These are phyloP conservation scores for Sinocyclocheilus grahami DNA, from an alignment of 2,113 vertebrate species.

Conservation along the genomic window DNA sequence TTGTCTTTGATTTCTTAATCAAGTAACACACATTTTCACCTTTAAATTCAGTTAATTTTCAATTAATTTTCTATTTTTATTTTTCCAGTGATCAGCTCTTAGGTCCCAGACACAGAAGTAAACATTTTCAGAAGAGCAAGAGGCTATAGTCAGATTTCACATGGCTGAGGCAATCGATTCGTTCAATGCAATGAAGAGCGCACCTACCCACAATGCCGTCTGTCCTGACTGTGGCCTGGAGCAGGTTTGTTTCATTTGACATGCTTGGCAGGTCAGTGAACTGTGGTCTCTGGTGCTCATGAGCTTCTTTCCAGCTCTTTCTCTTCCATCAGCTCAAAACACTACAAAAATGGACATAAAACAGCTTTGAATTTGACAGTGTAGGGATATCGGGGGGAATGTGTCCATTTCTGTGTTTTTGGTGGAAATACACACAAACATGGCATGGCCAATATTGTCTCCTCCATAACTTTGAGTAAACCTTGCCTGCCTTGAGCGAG, in stretches of 20 bases:
- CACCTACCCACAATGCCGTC: not conserved
- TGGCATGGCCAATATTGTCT: not conserved
- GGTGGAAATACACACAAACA: not conserved
- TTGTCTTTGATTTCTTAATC: not conserved
- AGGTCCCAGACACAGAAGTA: not conserved
- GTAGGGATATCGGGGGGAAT: not conserved
- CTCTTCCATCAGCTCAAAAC: not conserved
- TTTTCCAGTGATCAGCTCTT: not conserved
- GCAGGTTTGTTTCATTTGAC: conserved; percentile 16
- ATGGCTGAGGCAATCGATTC: not conserved
- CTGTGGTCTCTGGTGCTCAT: not conserved
- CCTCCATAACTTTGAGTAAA: not conserved
- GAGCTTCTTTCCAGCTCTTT: not conserved
- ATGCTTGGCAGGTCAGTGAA: conserved; percentile 18
- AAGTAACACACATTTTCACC: not conserved
- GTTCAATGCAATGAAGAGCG: not conserved
- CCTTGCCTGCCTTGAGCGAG: not conserved
- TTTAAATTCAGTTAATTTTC: not conserved
- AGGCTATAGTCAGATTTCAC: not conserved
- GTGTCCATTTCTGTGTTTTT: not conserved
- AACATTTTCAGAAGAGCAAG: not conserved
- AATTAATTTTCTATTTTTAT: not conserved
- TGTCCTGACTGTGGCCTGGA: not conserved
- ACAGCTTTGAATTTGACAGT: not conserved
- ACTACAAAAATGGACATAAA: not conserved